phyloP scores from a whole-genome alignment of 2,797 vertebrate genomes.

The Peromyscus nudipes region DNA sequence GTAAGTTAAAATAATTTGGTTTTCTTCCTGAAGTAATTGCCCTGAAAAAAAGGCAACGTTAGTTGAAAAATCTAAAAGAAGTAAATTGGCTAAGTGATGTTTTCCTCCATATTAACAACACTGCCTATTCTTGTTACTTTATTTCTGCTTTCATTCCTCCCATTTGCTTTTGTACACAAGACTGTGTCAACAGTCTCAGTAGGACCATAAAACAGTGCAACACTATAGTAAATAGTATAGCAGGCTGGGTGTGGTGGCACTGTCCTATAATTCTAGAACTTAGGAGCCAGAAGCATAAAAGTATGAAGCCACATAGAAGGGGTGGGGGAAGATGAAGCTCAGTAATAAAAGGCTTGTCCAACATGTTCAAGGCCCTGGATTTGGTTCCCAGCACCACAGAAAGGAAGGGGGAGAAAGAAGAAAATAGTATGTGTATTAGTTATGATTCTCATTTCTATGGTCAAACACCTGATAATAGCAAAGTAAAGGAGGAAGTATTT shows the following conservation, averaged over 20 bases:
- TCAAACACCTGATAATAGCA: neutral
- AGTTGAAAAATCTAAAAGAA: conserved; percentile 51
- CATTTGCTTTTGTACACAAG: neutral
- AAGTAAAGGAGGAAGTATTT: neutral
- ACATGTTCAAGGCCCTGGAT: neutral
- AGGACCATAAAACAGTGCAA: neutral
- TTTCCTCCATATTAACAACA: neutral
- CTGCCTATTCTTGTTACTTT: conserved; percentile 24
- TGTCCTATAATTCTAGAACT: neutral
- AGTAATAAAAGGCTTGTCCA: neutral
- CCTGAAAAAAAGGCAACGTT: neutral
- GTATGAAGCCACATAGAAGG: neutral
- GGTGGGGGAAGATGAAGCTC: neutral
- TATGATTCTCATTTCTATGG: neutral
- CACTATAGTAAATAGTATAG: neutral
- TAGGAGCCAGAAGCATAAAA: neutral
- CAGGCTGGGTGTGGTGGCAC: neutral
- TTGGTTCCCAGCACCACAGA: neutral
- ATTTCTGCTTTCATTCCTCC: conserved; percentile 24
- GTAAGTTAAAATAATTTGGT: conserved; percentile 1
- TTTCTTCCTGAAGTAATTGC: neutral
- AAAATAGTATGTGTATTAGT: neutral
- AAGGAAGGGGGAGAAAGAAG: neutral
- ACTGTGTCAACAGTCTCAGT: neutral
- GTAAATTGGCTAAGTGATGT: conserved; percentile 6